phyloP scores from a whole-genome alignment of 2,888 invertebrate genomes.

The Apoda limacodes region DNA sequence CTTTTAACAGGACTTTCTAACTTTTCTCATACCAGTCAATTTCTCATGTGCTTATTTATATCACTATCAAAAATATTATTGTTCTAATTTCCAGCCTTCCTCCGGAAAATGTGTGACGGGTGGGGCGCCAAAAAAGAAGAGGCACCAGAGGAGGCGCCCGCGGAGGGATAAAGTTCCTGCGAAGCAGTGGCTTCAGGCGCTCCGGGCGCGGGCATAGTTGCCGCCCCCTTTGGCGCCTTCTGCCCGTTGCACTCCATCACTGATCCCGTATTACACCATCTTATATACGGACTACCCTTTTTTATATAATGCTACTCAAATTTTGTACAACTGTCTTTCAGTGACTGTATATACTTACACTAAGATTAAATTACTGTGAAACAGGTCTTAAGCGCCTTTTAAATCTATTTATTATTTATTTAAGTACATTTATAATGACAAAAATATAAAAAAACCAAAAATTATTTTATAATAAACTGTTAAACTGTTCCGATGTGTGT shows the following conservation, averaged over 20 bases:
- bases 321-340: constrained; percentile 57
- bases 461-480: constrained; percentile 67
- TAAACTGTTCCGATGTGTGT: constrained; percentile 49
- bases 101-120: constrained; percentile 86
- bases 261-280: constrained; percentile 46
- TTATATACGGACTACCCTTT: constrained; percentile 54
- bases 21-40: too few relatives aligned
- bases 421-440: constrained; percentile 65
- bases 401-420: constrained; percentile 59
- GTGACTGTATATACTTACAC: constrained; percentile 64
- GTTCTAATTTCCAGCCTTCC: constrained; percentile 75
- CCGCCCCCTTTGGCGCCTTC: constrained; percentile 19
- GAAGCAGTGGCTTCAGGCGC: constrained; percentile 14
- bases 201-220: constrained; percentile 20
- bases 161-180: constrained; percentile 18
- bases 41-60: too few relatives aligned
- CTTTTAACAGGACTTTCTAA: constrained; percentile 12
- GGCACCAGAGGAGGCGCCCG: constrained; percentile 31
- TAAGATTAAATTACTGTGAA: constrained; percentile 64
- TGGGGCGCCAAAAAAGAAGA: constrained; percentile 38
- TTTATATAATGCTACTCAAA: constrained; percentile 51
- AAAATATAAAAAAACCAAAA: constrained; percentile 54
- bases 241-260: constrained; percentile 20
- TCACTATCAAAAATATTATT: constrained; percentile 3
- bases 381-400: constrained; percentile 66